Base-by-base conservation (phyloP, 2,113 vertebrate genomes). In the Albula glossodonta region DNA sequence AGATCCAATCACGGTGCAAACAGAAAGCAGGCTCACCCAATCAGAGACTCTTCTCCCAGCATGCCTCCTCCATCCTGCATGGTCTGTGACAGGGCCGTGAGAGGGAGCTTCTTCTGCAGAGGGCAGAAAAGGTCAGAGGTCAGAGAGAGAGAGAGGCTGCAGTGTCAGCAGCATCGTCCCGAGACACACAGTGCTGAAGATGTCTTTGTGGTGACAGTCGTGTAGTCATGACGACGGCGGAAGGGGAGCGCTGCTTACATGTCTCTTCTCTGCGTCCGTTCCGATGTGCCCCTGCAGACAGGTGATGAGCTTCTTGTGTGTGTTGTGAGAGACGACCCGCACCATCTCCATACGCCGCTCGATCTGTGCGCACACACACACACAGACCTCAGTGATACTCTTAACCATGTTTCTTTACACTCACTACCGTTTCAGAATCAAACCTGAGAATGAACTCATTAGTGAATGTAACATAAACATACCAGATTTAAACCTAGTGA, bases 251-350 rank as follows among this genome's bases (percentile, higher is more conserved):
- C 2, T 87, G 95, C 97, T 97, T 91, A 99, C 97, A 0, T 98
- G 97, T 97, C 97, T 97, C 94, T 97, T 97, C 78, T 99, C 97
- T 0, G 95, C 91, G 0, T 99, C 97, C 0, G 96, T 97, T n/a
- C 97, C 97, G 41, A 97, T 95, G 90, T 98, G 98, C 85, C 97
- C 98, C 91, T 99, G 98, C 80, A 99, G 96, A 90, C 98, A 99
- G 0, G 94, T 93, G 3, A 96, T 91, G 86, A 99, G 95, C 83
- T 95, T 95, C 93, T 99, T 99, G 93, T 97, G 97, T 1, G 97
- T 96, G 88, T 98, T 97, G 92, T 99, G 98, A 87, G 97, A 99
- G 88, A 99, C 94, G 0, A 97, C 96, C 0, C 98, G 95, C 91
- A 99, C 97, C 0, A 94, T 84, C 92, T 99, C 98, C 92, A 99